A percentile compares a stretch with the other conserved stretches of the same genome.
These are phyloP conservation scores for Stercorarius parasiticus DNA, from an alignment of 2,113 vertebrate genomes.

Conservation along the genomic window DNA sequence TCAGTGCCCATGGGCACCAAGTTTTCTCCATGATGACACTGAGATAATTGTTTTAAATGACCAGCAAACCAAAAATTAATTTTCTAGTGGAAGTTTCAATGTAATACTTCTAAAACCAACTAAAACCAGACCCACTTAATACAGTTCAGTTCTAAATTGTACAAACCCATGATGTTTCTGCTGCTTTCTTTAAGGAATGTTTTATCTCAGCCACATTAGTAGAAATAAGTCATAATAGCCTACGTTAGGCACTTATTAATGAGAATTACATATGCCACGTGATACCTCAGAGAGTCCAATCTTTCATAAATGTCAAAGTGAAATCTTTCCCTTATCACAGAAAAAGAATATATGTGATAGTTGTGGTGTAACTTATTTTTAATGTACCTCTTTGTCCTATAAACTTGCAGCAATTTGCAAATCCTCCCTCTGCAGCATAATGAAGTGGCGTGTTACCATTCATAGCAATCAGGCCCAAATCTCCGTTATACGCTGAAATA, in stretches of 20 bases:
- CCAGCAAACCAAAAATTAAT: neutral
- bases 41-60: neutral
- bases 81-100: neutral
- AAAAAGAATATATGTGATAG: neutral
- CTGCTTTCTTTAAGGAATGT: neutral
- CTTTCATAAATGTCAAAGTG: neutral
- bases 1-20: neutral
- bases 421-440: constrained; percentile 84
- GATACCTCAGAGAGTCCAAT: neutral
- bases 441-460: constrained; percentile 88
- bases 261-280: neutral
- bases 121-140: neutral
- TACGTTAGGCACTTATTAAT: neutral
- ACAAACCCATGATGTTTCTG: neutral
- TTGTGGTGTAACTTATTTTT: neutral
- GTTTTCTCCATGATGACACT: neutral
- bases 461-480: constrained; percentile 79
- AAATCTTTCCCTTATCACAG: neutral
- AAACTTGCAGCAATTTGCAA: constrained; percentile 88
- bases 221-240: neutral
- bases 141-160: neutral
- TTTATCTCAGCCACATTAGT: neutral
- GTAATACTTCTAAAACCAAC: neutral
- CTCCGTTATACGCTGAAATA: constrained; percentile 82
- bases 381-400: constrained; percentile 91